phyloP scores from a whole-genome alignment of 2,113 vertebrate species.

The Pachycephala philippinensis region DNA sequence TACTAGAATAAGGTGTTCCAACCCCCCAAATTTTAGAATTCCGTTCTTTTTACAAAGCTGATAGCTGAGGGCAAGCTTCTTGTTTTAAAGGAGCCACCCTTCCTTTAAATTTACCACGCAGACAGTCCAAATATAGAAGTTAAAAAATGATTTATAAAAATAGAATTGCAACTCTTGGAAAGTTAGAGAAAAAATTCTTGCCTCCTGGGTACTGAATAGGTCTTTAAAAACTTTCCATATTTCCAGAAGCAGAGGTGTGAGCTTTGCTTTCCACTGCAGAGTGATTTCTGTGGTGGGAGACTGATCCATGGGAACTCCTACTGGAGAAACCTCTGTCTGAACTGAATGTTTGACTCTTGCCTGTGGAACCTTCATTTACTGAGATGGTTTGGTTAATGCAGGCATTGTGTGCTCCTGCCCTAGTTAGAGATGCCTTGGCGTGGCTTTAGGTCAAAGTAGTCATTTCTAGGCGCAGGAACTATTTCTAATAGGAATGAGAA shows the following conservation, averaged over 20 bases:
- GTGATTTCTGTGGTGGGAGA: constrained; percentile 16
- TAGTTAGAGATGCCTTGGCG: background rate
- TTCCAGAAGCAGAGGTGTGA: constrained; percentile 5
- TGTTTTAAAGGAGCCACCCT: background rate
- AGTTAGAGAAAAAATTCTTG: background rate
- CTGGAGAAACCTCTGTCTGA: constrained; percentile 14
- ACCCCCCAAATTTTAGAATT: background rate
- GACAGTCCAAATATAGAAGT: background rate
- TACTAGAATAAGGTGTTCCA: background rate
- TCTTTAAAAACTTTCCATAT: background rate
- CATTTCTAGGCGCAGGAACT: background rate
- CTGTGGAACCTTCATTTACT: background rate
- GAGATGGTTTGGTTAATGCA: constrained; percentile 1
- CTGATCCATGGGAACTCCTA: background rate
- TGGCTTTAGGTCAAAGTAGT: background rate
- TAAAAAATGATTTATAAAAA: background rate
- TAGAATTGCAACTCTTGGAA: constrained; percentile 5
- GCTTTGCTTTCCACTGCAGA: constrained; percentile 37
- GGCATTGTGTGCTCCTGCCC: background rate
- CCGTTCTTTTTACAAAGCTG: background rate
- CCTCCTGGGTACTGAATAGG: background rate
- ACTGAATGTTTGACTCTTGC: background rate
- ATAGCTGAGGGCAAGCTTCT: background rate
- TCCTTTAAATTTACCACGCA: background rate
- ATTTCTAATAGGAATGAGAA: background rate